Evolutionary conservation across 2,888 invertebrate species (phyloP).

Genomic region (Eupithecia centaureata): DNA sequence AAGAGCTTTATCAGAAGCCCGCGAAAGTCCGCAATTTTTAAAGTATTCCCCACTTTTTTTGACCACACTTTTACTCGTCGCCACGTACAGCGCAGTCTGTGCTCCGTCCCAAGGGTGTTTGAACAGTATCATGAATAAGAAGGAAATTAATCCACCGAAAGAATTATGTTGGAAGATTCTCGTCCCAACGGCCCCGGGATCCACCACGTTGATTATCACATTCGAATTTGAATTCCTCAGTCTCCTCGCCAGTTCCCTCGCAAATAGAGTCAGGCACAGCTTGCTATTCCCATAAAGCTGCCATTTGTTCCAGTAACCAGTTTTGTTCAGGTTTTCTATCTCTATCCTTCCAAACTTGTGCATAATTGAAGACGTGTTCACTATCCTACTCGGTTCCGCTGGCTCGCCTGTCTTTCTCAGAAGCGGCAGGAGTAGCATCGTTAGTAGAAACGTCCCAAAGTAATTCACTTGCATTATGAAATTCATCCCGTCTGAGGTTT

Average conservation of each 20-base stretch:
- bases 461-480: conserved; percentile 96
- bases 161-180: conserved; percentile 87
- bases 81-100: conserved; percentile 89
- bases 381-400: conserved; percentile 88
- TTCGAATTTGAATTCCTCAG: conserved; percentile 84
- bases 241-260: conserved; percentile 88
- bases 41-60: conserved; percentile 90
- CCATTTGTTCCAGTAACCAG: conserved; percentile 75
- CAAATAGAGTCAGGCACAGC: conserved; percentile 89
- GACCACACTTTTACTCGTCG: conserved; percentile 88
- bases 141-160: conserved; percentile 81
- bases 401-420: conserved; percentile 82
- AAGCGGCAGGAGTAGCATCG: conserved; percentile 92
- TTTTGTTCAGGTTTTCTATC: conserved; percentile 87
- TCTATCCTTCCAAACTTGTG: conserved; percentile 88
- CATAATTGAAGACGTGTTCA: conserved; percentile 90
- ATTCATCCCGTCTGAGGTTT: conserved; percentile 92
- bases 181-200: conserved; percentile 93
- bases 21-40: conserved; percentile 88
- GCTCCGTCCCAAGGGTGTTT: conserved; percentile 92
- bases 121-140: conserved; percentile 86
- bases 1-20: conserved; percentile 83
- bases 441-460: conserved; percentile 95
- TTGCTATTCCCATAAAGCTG: conserved; percentile 86
- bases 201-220: conserved; percentile 90